Evolutionary conservation across 2,797 vertebrate species (phyloP).

Genomic region (Telmatherina bonti): DNA sequence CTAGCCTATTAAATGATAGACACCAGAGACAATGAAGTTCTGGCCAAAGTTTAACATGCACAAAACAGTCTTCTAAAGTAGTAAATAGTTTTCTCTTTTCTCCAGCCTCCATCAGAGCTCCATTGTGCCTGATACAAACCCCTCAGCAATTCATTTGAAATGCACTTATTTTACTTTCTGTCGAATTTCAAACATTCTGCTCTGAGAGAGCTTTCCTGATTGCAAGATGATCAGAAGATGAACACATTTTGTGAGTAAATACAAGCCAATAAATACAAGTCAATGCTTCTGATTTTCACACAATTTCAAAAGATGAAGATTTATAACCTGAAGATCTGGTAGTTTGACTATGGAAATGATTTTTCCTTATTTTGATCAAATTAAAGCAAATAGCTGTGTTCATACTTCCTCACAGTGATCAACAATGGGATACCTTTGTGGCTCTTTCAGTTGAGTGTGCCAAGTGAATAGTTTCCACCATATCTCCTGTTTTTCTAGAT

Average conservation of each 20-base stretch:
- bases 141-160: conserved; percentile 55
- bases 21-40: conserved; percentile 88
- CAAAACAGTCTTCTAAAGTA: conserved; percentile 80
- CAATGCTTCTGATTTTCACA: background rate
- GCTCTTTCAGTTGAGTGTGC: background rate
- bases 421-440: background rate
- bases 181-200: conserved; percentile 36
- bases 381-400: background rate
- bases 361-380: background rate
- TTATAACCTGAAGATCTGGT: background rate
- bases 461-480: background rate
- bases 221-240: conserved; percentile 16
- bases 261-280: background rate
- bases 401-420: background rate
- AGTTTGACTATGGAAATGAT: background rate
- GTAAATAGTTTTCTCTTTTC: conserved; percentile 83
- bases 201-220: conserved; percentile 9
- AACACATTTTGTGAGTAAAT: background rate
- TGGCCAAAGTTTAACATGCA: conserved; percentile 86
- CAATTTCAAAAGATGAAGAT: background rate
- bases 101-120: conserved; percentile 57
- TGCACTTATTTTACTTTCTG: conserved; percentile 30
- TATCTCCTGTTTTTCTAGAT: background rate
- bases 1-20: conserved; percentile 88
- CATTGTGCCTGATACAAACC: conserved; percentile 67